Evolutionary conservation across 1,140 invertebrate genomes (phyloP).

Genomic region (Macrobrachium nipponense): DNA sequence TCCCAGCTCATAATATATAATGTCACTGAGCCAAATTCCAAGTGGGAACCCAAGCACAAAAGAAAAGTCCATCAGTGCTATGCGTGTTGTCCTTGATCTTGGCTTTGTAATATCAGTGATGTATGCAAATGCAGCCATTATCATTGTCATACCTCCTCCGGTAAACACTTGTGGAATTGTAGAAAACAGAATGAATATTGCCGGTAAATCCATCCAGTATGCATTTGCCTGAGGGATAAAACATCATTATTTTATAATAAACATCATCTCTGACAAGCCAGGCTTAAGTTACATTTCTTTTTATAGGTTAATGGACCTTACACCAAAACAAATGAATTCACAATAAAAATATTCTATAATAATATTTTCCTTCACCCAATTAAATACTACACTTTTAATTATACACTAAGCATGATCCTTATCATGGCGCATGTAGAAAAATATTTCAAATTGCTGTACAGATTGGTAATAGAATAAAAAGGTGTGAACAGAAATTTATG

Average conservation of each 20-base stretch:
- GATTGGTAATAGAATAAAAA: no score
- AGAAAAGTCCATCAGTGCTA: constrained; percentile 37
- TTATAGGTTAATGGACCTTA: background rate
- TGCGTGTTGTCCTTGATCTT: constrained; percentile 34
- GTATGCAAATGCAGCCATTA: constrained; percentile 53
- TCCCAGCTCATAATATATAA: constrained; percentile 18
- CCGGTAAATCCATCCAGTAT: constrained; percentile 35
- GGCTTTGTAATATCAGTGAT: constrained; percentile 43
- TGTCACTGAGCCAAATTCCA: constrained; percentile 27
- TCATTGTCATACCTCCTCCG: constrained; percentile 28
- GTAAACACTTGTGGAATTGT: constrained; percentile 42
- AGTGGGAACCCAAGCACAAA: constrained; percentile 26
- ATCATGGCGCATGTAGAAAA: no score
- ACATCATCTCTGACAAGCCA: background rate
- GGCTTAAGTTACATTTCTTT: background rate
- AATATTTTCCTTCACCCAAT: no score
- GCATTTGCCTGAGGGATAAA: constrained; percentile 32
- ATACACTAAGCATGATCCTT: no score
- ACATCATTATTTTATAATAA: background rate
- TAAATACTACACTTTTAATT: no score
- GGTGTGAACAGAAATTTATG: no score
- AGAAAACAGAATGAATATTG: constrained; percentile 39
- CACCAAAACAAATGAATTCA: background rate
- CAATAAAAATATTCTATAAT: no score
- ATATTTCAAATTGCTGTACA: no score